Base-by-base conservation (phyloP, 2,113 vertebrate species). In the Leptobrachium ailaonicum region DNA sequence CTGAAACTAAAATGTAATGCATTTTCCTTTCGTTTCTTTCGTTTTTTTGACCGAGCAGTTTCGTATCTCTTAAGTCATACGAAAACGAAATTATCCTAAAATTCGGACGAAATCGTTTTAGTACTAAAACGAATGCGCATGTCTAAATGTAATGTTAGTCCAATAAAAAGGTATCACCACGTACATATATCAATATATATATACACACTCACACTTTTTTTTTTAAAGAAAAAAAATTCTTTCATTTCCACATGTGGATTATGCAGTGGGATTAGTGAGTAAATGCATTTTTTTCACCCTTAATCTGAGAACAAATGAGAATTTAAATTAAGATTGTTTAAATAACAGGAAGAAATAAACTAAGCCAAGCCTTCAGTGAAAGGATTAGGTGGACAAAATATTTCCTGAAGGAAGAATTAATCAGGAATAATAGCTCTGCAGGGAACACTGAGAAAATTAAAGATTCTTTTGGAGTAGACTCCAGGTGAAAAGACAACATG, bases 381-480 rank as follows among this genome's bases (percentile, higher is more conserved):
- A 54, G 62, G 83, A 84, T 85, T 85, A 84, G 63, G 82, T 9
- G 41, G 47, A 54, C 71, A 41, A 73, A 67, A 58, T 69, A 40
- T 70, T 84, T 86, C 82, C 84, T 77, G 71, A 79, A 43, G 45
- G 73, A 45, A 82, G 76, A 82, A 71, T 83, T 72, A 85, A 84
- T 79, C 70, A 81, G 64, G 45, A 4, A 71, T 79, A 82, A 69
- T 83, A 77, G 44, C 85, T 78, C 64, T 82, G 77, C 72, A 79
- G 43, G 71, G 32, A 62, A 77, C 10, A 44, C 82, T 64, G 40
- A 70, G 41, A 79, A 76, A 32, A 63, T 41, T 2, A 10, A 62
- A 44, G 71, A 64, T 71, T 74, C 20, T 32, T 64, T 69, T 50
- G 13, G 82, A 84, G 83, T 77, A 82, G 79, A 66, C 64, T 80